Conservation (phyloP, 2,113 vertebrate genomes). For the western clawed frog (Xenopus tropicalis) region DNA sequence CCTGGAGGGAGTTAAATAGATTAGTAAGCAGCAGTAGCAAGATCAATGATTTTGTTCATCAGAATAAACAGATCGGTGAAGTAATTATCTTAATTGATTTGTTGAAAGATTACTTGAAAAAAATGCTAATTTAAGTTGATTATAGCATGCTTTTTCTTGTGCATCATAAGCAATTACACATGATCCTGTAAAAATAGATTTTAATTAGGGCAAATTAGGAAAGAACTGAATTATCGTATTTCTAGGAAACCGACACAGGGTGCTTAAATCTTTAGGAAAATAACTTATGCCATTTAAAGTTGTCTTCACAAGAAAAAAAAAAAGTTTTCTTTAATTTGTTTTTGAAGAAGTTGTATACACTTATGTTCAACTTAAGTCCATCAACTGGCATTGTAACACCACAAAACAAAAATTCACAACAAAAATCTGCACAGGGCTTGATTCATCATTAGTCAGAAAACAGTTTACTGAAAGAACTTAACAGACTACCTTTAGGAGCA, state of each 20-base stretch:
- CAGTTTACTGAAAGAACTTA: too few relatives aligned
- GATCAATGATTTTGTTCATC: conserved; percentile 26
- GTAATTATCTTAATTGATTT: conserved; percentile 34
- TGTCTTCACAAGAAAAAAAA: too few relatives aligned
- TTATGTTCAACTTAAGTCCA: too few relatives aligned
- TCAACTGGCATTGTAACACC: too few relatives aligned
- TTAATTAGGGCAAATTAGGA: background rate
- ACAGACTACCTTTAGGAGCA: too few relatives aligned
- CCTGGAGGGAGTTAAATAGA: conserved; percentile 32
- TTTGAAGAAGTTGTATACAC: too few relatives aligned
- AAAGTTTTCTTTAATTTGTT: too few relatives aligned
- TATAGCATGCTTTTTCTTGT: conserved; percentile 9
- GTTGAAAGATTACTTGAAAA: conserved; percentile 21
- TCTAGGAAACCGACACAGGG: background rate
- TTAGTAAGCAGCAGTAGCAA: conserved; percentile 21
- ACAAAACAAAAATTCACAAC: too few relatives aligned
- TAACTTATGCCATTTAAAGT: too few relatives aligned
- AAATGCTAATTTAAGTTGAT: conserved; percentile 13
- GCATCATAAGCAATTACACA: conserved; percentile 10
- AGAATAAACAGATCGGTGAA: conserved; percentile 33
- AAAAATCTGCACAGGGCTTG: too few relatives aligned
- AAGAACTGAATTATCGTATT: background rate
- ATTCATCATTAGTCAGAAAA: too few relatives aligned
- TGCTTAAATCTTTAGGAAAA: too few relatives aligned
- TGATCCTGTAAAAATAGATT: background rate